These are phyloP conservation scores for Sakesphorus luctuosus DNA, from an alignment of 2,113 vertebrate genomes.

Conservation along the genomic window DNA sequence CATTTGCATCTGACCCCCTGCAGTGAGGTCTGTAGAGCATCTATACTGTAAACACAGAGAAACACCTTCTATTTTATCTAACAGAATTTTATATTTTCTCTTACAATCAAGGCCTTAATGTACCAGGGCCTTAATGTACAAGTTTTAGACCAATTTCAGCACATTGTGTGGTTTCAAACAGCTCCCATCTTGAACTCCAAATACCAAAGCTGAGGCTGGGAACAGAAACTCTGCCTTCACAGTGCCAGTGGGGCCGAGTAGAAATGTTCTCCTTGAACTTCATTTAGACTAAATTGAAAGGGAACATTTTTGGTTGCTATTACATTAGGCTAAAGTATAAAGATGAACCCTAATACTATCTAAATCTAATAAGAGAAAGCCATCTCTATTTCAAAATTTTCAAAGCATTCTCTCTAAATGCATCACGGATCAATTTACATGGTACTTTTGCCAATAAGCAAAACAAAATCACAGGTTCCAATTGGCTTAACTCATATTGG, in stretches of 20 bases:
- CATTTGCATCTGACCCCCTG: not conserved
- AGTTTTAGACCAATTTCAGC: not conserved
- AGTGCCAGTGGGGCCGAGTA: constrained; percentile 34
- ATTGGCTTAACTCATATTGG: constrained; percentile 83
- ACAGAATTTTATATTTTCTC: not conserved
- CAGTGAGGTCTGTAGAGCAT: not conserved
- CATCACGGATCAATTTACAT: constrained; percentile 88
- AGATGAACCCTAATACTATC: constrained; percentile 80
- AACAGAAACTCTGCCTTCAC: constrained; percentile 57
- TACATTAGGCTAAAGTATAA: constrained; percentile 82
- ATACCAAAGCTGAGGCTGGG: constrained; percentile 32
- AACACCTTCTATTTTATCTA: not conserved
- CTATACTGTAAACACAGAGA: not conserved
- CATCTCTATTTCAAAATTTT: constrained; percentile 82
- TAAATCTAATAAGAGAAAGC: constrained; percentile 85
- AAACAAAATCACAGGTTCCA: constrained; percentile 85
- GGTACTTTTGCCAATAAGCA: constrained; percentile 81
- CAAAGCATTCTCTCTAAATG: constrained; percentile 77
- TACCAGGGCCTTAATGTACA: not conserved
- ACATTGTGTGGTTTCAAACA: not conserved
- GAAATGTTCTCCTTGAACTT: constrained; percentile 72
- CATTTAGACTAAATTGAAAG: constrained; percentile 78
- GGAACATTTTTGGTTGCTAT: constrained; percentile 77
- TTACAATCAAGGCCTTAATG: not conserved
- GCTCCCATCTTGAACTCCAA: not conserved